Evolutionary conservation across 2,888 invertebrate species (phyloP), one percentile per base, ranked within the genome.

Genomic region (Pantelozetes paolii): DNA sequence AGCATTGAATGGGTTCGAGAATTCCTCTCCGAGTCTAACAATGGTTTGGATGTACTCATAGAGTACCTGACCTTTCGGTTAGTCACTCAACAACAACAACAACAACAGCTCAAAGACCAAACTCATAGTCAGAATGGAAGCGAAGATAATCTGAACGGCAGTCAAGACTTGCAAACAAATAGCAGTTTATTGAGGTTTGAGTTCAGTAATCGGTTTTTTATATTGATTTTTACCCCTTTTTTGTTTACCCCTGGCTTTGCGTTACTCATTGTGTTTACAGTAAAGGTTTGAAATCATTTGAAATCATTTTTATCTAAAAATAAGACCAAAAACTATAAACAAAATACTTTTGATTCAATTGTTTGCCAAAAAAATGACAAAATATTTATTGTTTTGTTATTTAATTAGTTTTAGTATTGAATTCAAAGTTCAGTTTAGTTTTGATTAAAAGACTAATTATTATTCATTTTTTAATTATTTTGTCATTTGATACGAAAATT

Each of bases 1-100:
- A 94, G 95, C 84, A 99, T 99, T 82, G 98, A 99, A 85, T 99
- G 99, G 99, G 99, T 99, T 73, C 89, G 94, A 80, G 95, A 97
- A 84, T 99, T 99, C 85, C 87, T 99, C 77, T 93, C 94, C 84
- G 94, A 96, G 80, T 90, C 92, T 79, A 97, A 98, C 85, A 90
- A 92, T 82, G 99, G 99, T 20, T 85, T 99, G 79, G 96, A 97
- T 84, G 93, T 97, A 77, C 87, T 99, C 79, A 92, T 99, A 80
- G 96, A 98, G 85, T 99, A 99, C 86, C 88, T 99, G 80, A 93
- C 93, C 86, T 94, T 94, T 85, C 87, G 94, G 80, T 86, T 94
- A 81, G 90, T 75, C 70, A 78, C 71, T 26, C 74, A 74, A 64
- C 59, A 74, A 26, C 59, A 64, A 32, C 62, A 75, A 67, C 75